phyloP scores from a whole-genome alignment of 1,140 invertebrate genomes.

The Lasioglossum baleicum region DNA sequence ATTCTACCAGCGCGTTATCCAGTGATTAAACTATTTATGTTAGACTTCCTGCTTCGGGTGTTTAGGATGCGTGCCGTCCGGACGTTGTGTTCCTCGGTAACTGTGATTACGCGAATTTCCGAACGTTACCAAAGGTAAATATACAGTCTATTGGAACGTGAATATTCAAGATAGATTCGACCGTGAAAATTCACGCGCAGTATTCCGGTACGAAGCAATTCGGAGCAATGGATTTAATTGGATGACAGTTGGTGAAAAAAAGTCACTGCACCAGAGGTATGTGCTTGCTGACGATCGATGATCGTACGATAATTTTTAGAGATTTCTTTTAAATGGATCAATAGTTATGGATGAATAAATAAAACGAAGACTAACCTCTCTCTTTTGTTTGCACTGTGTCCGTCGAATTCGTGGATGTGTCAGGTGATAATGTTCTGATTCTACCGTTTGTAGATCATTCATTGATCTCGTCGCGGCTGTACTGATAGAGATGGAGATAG shows the following conservation, averaged over 20 bases:
- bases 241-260: slow-evolving; percentile 20
- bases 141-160: background rate
- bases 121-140: slow-evolving; percentile 5
- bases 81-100: slow-evolving; percentile 33
- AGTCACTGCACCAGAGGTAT: slow-evolving; percentile 14
- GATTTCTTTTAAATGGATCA: background rate
- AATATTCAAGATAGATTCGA: background rate
- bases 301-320: background rate
- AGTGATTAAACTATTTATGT: slow-evolving; percentile 48
- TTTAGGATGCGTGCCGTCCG: slow-evolving; percentile 39
- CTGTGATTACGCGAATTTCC: slow-evolving; percentile 51
- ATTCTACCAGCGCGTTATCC: slow-evolving; percentile 30
- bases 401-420: background rate
- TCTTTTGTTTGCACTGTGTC: slow-evolving; percentile 5
- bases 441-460: background rate
- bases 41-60: slow-evolving; percentile 45
- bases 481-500: too few relatives aligned
- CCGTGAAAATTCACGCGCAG: background rate
- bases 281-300: background rate
- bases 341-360: background rate
- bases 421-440: background rate
- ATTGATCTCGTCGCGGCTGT: too few relatives aligned
- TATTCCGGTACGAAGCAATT: slow-evolving; percentile 10
- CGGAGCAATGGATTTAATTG: slow-evolving; percentile 29
- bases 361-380: slow-evolving; percentile 17